phyloP scores from a whole-genome alignment of 2,888 invertebrate species.

The Mycalesis mineus region DNA sequence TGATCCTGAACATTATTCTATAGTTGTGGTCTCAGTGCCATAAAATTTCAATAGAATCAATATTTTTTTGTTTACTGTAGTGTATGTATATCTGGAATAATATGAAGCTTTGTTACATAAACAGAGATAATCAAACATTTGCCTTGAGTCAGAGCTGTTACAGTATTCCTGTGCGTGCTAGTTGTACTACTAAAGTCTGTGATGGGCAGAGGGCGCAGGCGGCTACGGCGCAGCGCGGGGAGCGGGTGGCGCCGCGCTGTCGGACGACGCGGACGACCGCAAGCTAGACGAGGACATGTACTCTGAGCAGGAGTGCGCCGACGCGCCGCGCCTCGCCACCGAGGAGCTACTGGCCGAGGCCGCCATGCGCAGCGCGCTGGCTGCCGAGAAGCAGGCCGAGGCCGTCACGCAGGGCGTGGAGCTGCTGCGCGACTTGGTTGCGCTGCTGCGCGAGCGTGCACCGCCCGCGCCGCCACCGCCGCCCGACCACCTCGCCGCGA shows the following conservation, averaged over 20 bases:
- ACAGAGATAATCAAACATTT: no score
- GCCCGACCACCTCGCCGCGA: slow-evolving; percentile 62
- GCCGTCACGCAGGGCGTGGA: slow-evolving; percentile 53
- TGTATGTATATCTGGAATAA: no score
- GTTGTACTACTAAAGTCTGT: no score
- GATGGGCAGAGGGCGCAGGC: not conserved
- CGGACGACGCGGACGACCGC: slow-evolving; percentile 64
- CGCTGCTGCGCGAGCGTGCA: slow-evolving; percentile 79
- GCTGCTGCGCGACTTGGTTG: slow-evolving; percentile 53
- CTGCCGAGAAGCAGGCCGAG: slow-evolving; percentile 69
- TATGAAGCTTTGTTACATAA: no score
- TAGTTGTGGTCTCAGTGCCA: no score
- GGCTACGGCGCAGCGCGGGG: slow-evolving; percentile 22
- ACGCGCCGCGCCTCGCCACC: slow-evolving; percentile 46
- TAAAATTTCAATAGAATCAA: no score
- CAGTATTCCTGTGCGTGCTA: no score
- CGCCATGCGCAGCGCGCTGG: slow-evolving; percentile 67
- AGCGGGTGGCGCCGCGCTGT: slow-evolving; percentile 34
- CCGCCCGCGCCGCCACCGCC: no score
- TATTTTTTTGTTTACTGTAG: no score
- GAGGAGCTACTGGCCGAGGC: slow-evolving; percentile 70
- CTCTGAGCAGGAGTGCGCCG: slow-evolving; percentile 45
- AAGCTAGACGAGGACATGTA: slow-evolving; percentile 63
- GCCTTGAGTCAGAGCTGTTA: no score
- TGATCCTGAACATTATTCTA: no score